Conservation (phyloP, 2,797 vertebrate genomes). For the Sebastolobus altivelis region DNA sequence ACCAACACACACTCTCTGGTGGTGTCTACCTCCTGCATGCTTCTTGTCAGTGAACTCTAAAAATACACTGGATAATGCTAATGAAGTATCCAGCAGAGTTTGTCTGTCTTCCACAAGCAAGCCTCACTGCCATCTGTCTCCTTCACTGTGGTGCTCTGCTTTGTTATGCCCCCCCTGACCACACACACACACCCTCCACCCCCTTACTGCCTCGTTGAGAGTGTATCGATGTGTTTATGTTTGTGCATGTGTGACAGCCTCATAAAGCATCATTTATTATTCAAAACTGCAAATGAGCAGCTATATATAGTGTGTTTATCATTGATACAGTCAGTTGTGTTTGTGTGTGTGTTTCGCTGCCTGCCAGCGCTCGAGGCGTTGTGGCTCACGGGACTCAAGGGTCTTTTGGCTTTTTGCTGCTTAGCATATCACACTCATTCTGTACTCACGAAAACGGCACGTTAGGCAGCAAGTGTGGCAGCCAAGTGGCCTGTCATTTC, state of each 20-base stretch:
- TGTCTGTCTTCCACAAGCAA: slow-evolving; percentile 67
- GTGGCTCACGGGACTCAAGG: slow-evolving; percentile 27
- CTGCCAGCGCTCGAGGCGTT: slow-evolving; percentile 4
- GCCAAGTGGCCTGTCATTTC: not conserved
- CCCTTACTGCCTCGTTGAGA: slow-evolving; percentile 12
- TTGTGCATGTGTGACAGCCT: slow-evolving; percentile 38
- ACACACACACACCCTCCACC: slow-evolving; percentile 20
- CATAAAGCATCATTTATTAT: slow-evolving; percentile 58
- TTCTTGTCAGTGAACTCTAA: slow-evolving; percentile 75
- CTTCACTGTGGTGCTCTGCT: slow-evolving; percentile 59
- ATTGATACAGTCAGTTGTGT: slow-evolving; percentile 14
- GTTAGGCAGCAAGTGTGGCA: not conserved
- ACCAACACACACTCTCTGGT: slow-evolving; percentile 25
- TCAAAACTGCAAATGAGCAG: slow-evolving; percentile 65
- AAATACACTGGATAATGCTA: slow-evolving; percentile 77
- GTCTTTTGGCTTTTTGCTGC: slow-evolving; percentile 42
- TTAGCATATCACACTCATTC: slow-evolving; percentile 6
- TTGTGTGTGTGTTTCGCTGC: slow-evolving; percentile 18
- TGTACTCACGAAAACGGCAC: slow-evolving; percentile 24
- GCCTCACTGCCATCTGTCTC: slow-evolving; percentile 75
- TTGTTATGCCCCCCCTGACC: slow-evolving; percentile 45
- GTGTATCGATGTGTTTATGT: slow-evolving; percentile 45
- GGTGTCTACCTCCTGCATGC: slow-evolving; percentile 68
- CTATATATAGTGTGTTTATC: slow-evolving; percentile 56
- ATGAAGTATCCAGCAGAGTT: slow-evolving; percentile 77